phyloP scores from a whole-genome alignment of 2,113 vertebrate species.

The Synchiropus splendidus region DNA sequence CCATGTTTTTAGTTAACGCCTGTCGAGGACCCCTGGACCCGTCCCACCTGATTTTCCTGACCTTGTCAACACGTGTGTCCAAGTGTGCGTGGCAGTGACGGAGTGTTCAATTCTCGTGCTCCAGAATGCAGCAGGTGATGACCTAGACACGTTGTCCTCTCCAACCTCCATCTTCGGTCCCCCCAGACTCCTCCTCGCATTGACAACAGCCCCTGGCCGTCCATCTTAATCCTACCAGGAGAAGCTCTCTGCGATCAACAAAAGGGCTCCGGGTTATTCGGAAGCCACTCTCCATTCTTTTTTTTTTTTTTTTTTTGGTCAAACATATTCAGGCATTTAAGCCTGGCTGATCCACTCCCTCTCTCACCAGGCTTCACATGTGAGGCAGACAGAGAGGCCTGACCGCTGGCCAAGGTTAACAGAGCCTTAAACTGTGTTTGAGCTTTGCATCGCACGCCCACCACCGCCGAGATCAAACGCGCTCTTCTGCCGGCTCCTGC shows the following conservation, averaged over 20 bases:
- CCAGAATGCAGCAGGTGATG: constrained; percentile 40
- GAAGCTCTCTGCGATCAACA: constrained; percentile 7
- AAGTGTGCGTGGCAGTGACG: constrained; percentile 35
- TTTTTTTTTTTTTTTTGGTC: constrained; percentile 11
- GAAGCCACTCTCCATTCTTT: no score
- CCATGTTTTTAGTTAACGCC: not conserved
- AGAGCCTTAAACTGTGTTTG: constrained; percentile 56
- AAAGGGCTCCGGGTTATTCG: constrained; percentile 1
- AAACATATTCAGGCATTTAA: constrained; percentile 55
- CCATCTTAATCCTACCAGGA: constrained; percentile 31
- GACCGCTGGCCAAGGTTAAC: constrained; percentile 59
- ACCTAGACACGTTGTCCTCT: constrained; percentile 42
- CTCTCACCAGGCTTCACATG: constrained; percentile 29
- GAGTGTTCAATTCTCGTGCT: constrained; percentile 34
- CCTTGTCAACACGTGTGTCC: constrained; percentile 30
- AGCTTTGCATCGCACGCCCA: constrained; percentile 44
- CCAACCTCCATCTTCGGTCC: constrained; percentile 21
- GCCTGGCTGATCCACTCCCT: constrained; percentile 41
- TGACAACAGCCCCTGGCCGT: constrained; percentile 11
- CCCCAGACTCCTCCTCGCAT: constrained; percentile 4
- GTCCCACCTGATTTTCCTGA: constrained; percentile 14
- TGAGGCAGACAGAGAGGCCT: constrained; percentile 38
- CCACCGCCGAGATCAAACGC: constrained; percentile 45
- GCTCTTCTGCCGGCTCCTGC: constrained; percentile 22
- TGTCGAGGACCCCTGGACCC: not conserved